These are phyloP conservation scores for Carpatolechia fugitivella DNA, from an alignment of 2,888 invertebrate species.

Conservation along the genomic window DNA sequence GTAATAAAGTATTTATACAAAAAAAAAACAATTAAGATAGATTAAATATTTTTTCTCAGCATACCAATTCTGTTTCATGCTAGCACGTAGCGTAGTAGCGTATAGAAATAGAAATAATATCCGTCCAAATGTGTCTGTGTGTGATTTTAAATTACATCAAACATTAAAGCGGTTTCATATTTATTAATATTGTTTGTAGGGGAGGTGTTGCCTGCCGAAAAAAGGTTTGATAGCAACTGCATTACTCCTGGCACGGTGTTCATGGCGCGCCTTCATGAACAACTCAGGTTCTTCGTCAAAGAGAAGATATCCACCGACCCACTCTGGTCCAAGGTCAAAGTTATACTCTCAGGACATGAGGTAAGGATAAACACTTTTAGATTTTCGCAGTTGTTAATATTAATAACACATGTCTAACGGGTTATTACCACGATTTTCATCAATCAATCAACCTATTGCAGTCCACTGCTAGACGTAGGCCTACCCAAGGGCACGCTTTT, in stretches of 20 bases:
- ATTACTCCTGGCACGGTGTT: slow-evolving; percentile 98
- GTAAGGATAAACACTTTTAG: slow-evolving; percentile 66
- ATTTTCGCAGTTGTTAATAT: too few species aligned
- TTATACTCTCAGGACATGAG: slow-evolving; percentile 96
- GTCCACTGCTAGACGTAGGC: too few species aligned
- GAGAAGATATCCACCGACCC: slow-evolving; percentile 91
- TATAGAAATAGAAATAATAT: too few species aligned
- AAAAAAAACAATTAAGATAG: neutral
- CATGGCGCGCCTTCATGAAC: slow-evolving; percentile 93
- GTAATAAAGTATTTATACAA: neutral
- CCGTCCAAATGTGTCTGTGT: too few species aligned
- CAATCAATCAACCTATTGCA: too few species aligned
- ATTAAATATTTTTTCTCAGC: neutral
- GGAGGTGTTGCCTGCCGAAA: slow-evolving; percentile 86
- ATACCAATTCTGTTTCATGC: too few species aligned
- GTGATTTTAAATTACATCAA: too few species aligned
- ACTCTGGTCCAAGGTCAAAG: slow-evolving; percentile 91
- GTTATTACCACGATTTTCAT: too few species aligned
- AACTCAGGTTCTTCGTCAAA: slow-evolving; percentile 91
- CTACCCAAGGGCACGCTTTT: too few species aligned
- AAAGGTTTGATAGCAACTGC: slow-evolving; percentile 97
- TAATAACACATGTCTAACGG: too few species aligned
- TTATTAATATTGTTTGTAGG: slow-evolving; percentile 63
- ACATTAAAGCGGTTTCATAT: too few species aligned
- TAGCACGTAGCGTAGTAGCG: too few species aligned